Evolutionary conservation across 2,113 vertebrate genomes (phyloP), one percentile per base, ranked within the genome.

Genomic region (Ancistrus triradiatus): DNA sequence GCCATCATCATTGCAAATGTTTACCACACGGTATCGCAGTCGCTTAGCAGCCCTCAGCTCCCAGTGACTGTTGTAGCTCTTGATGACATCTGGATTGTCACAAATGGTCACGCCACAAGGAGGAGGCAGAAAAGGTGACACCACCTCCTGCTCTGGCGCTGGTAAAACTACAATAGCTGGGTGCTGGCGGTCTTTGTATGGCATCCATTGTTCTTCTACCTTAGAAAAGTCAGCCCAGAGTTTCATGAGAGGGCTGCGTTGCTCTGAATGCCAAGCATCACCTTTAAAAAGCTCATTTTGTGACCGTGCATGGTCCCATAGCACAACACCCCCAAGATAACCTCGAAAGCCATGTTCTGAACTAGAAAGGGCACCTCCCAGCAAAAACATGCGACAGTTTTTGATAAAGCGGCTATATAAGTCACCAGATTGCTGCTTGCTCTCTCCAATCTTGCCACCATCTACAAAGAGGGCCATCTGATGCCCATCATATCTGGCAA

Each of bases 341-440:
- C 96, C 96, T 19, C 93, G 87, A 74, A 95, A 98, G 46, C 78
- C 58, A 11, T 87, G 87, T 0, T 81, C 63, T 0, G 82, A 70
- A 1, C 90, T 88, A 0, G 91, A 93, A 49, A 80, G 89, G 3
- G 92, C 91, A 0, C 94, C 93, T 0, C 94, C 95, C 0, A 99
- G 84, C 61, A 98, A 84, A 55, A 99, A 73, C 0, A 82, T 84
- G 56, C 93, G 91, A 57, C 96, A 99, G 14, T 88, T 84, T 15
- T 89, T 88, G 89, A 98, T 95, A 79, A 91, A 97, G 11, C 84
- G 31, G 2, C 94, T 96, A 78, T 95, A 88, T 52, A 99, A 84
- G 43, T 92, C 73, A 0, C 96, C 95, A 0, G 76, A 72, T 71
- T 95, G 95, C 37, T 85, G 77, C 0, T 53, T 4, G 2, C 89